A percentile compares a stretch with the other conserved stretches of the same genome.
phyloP scores from a whole-genome alignment of 2,113 vertebrate species.

The Poeciliopsis retropinna region DNA sequence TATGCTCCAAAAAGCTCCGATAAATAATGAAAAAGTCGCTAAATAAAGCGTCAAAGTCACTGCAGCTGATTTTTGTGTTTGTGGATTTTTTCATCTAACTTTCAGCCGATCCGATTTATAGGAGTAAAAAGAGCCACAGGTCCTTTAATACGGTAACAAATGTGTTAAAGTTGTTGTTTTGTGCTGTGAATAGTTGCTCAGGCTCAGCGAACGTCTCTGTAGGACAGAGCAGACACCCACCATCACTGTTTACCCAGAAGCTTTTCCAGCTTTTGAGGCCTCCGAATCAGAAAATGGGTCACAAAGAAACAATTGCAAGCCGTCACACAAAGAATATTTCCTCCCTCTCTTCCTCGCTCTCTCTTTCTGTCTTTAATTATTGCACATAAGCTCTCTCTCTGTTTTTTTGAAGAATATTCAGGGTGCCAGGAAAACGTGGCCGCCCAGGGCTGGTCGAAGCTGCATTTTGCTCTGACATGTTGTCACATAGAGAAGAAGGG shows the following conservation, averaged over 20 bases:
- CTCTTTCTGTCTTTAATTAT: slow-evolving; percentile 73
- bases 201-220: slow-evolving; percentile 57
- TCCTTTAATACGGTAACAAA: not conserved
- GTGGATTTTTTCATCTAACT: no score
- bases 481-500: slow-evolving; percentile 86
- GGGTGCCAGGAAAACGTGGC: slow-evolving; percentile 85
- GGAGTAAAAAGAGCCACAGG: not conserved
- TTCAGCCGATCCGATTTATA: no score
- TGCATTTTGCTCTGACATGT: slow-evolving; percentile 97
- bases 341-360: slow-evolving; percentile 23
- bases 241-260: slow-evolving; percentile 15
- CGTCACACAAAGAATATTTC: slow-evolving; percentile 43
- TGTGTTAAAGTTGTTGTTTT: not conserved
- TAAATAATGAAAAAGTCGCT: no score
- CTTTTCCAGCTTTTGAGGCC: slow-evolving; percentile 42
- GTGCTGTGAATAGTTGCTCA: not conserved
- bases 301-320: slow-evolving; percentile 65
- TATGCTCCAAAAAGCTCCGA: no score
- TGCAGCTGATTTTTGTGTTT: no score
- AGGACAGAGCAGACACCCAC: slow-evolving; percentile 29
- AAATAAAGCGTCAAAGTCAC: no score
- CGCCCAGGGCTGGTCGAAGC: slow-evolving; percentile 87
- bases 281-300: slow-evolving; percentile 66
- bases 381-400: slow-evolving; percentile 56
- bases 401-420: slow-evolving; percentile 64